Conservation (phyloP, 2,113 vertebrate species). For the Menura novaehollandiae region DNA sequence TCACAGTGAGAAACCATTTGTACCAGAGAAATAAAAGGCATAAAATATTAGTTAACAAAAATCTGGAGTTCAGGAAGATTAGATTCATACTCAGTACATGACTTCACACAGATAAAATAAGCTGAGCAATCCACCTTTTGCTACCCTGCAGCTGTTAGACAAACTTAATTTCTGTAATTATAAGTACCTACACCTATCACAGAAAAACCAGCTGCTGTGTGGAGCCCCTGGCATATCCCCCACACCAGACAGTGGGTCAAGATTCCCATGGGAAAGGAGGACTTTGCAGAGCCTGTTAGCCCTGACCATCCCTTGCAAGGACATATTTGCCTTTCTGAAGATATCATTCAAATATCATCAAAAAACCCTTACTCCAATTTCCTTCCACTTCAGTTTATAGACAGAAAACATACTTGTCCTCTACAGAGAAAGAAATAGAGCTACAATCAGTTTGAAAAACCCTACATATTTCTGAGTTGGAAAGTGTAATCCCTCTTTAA, state of each 20-base stretch:
- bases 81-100: neutral
- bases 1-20: neutral
- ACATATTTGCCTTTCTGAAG: neutral
- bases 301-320: neutral
- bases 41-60: neutral
- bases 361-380: neutral
- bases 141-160: neutral
- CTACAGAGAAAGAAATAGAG: neutral
- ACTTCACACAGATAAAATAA: neutral
- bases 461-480: neutral
- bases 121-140: neutral
- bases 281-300: neutral
- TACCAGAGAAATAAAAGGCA: neutral
- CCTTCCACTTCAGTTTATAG: neutral
- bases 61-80: neutral
- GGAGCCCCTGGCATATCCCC: neutral
- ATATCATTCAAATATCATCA: neutral
- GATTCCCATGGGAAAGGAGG: neutral
- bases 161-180: neutral
- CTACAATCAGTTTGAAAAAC: neutral
- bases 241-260: accelerated
- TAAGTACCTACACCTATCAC: neutral
- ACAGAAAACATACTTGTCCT: neutral
- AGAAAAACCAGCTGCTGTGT: neutral
- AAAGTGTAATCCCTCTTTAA: neutral